Evolutionary conservation across 2,888 invertebrate genomes (phyloP), one percentile per base, ranked within the genome.

Genomic region (Stenichneumon culpator): DNA sequence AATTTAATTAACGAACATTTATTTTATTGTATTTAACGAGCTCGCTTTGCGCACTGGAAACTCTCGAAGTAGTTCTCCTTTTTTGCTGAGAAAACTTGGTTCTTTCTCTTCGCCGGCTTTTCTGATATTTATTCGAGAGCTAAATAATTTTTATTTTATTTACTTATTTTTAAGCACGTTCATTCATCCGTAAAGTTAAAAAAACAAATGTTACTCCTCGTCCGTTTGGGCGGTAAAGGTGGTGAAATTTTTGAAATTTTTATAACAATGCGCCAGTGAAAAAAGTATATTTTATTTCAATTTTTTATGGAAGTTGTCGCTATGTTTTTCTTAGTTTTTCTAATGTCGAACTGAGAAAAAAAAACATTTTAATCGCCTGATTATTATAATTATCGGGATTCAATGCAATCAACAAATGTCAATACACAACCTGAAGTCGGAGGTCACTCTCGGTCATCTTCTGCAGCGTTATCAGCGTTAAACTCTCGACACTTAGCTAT

Each of bases 401-500:
- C 6, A 9, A 7, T 54, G 3, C 7, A 54, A 22, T 54, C 22
- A 22, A 54, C 11, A 22, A 54, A 19, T 22, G 22, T 54, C 9
- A 22, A 54, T 22, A 54, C 9, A 54, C 22, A 54, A 22, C 7
- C 11, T 39, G 54, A 57, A 39, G 36, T 60, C 44, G 28, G 54
- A 22, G 80, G 67, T 73, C 80, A 73, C 14, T 28, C 54, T 32
- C 67, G 73, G 73, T 73, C 80, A 44, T 80, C 32, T 57, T 73
- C 7, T 22, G 32, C 28, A 28, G 11, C 22, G 67, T 80, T 80
- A 80, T 80, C 80, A 28, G 50, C 63, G 14, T 60, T 72, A 54
- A 68, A 67, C 52, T 54, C 52, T 32, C 32, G 32, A 36, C 50
- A 54, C 22, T 36, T 54, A 36, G 69, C 36, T 50, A 36, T 36